A percentile compares a stretch with the other conserved stretches of the same genome.
phyloP scores from a whole-genome alignment of 1,140 invertebrate genomes.

The Pseudomyrmex gracilis region DNA sequence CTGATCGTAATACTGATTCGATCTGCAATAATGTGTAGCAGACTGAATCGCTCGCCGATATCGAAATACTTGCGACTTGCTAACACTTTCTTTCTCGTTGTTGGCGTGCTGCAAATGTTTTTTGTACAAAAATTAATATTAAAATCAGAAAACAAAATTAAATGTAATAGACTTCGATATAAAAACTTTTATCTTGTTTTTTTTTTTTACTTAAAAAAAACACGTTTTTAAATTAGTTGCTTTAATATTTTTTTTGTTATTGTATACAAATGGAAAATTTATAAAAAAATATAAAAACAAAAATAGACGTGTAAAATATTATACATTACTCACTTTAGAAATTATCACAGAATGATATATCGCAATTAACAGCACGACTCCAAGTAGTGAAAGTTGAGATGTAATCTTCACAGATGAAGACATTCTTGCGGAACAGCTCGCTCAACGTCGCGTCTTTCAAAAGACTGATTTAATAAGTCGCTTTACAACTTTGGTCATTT shows the following conservation, averaged over 20 bases:
- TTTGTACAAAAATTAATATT: background rate
- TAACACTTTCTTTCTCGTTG: background rate
- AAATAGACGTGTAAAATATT: background rate
- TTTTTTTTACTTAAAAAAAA: too few species aligned
- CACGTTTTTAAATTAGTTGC: background rate
- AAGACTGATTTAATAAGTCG: constrained; percentile 6
- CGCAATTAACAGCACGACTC: background rate
- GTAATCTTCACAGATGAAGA: constrained; percentile 35
- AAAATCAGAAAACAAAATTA: background rate
- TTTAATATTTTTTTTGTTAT: background rate
- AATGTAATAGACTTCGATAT: background rate
- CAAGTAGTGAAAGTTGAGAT: constrained; percentile 23
- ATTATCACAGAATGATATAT: constrained; percentile 5
- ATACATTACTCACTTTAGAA: constrained; percentile 23
- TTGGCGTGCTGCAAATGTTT: constrained; percentile 37
- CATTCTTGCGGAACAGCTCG: background rate
- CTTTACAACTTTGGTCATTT: background rate
- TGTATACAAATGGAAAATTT: background rate
- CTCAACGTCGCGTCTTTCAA: background rate
- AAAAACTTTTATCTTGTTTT: background rate
- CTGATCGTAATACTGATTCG: constrained; percentile 56
- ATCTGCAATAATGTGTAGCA: background rate
- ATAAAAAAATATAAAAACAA: background rate
- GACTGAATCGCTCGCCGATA: background rate
- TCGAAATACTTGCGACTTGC: background rate